Base-by-base conservation (phyloP, 2,797 vertebrate species). In the Chelon auratus region DNA sequence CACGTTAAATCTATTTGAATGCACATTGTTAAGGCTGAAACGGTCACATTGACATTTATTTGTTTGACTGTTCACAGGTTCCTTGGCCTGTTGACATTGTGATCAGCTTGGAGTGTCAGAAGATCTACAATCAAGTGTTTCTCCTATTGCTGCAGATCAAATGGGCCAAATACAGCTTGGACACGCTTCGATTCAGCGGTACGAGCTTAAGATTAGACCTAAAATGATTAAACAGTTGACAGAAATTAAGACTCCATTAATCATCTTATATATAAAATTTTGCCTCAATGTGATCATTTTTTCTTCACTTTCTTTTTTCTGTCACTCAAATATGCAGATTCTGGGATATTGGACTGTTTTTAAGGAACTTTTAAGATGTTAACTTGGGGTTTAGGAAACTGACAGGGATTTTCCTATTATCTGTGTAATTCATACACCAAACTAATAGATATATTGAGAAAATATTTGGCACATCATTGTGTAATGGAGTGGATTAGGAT, bases 21-120 rank as follows among this genome's bases (percentile, higher is more conserved):
- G 3, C 0, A 9, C 36, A 22, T 53, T 12, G 22, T 68, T 62
- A 0, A 5, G 7, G 4, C 9, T 47, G 1, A 76, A 9, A 12
- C 18, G 33, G 33, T 18, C 8, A 14, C 7, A 8, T 18, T 73
- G 47, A 74, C 4, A 1, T 51, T 47, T 54, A 0, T n/a, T 20
- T 40, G 13, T 82, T 68, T 57, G n/a, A 9, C 59, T 15, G 9
- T 65, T 20, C 17, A 1, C 83, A 99, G 98, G 97, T 99, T 68
- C 98, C 97, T n/a, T 99, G 98, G 98, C 98, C 98, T 42, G 98
- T 99, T 22, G 98, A 99, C 87, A 98, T 99, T 64, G 98, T 99
- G 78, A 99, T 99, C 94, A 99, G 97, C 89, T 95, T 94, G 3
- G 98, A 99, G 88, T 99, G 97, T 87, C 97, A 99, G 92, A 99